A percentile compares a stretch with the other conserved stretches of the same genome.
Conservation (phyloP, 2,797 vertebrate species). For the Caiman crocodilus region DNA sequence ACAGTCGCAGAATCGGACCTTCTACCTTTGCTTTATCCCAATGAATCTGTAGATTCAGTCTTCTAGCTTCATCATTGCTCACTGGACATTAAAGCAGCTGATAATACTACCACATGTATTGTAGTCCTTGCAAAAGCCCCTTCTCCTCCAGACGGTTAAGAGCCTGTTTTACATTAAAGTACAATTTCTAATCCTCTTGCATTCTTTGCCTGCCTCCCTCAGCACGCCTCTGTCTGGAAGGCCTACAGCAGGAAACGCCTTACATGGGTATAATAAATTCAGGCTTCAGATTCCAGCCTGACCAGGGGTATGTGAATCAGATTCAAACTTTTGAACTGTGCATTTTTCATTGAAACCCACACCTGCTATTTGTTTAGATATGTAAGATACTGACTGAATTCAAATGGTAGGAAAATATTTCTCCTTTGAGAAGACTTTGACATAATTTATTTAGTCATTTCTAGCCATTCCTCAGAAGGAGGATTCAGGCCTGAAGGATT, state of each 20-base stretch:
- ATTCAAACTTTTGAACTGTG: conserved; percentile 24
- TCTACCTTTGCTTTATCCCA: background rate
- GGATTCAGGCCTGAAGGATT: conserved; percentile 12
- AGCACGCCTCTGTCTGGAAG: conserved; percentile 37
- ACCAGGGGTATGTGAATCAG: conserved; percentile 16
- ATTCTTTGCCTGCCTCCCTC: conserved; percentile 38
- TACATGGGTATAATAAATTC: conserved; percentile 37
- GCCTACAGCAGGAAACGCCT: conserved; percentile 38
- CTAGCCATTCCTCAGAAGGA: conserved; percentile 35
- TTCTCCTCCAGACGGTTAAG: background rate
- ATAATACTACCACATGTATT: background rate
- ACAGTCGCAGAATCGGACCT: fast-evolving
- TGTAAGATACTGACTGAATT: background rate
- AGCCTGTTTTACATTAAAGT: conserved; percentile 60
- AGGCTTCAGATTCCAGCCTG: background rate
- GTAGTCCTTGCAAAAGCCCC: background rate
- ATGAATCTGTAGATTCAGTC: background rate
- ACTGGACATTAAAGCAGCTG: background rate
- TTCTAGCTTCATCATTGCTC: background rate
- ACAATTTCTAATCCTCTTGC: background rate
- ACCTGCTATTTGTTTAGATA: conserved; percentile 49
- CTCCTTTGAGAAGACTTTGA: conserved; percentile 44
- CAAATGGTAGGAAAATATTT: conserved; percentile 24
- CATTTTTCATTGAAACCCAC: conserved; percentile 24
- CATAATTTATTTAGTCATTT: conserved; percentile 40